Evolutionary conservation across 92 coral and sea anemone genomes (phyloP).

Genomic region (Desmophyllum pertusum): DNA sequence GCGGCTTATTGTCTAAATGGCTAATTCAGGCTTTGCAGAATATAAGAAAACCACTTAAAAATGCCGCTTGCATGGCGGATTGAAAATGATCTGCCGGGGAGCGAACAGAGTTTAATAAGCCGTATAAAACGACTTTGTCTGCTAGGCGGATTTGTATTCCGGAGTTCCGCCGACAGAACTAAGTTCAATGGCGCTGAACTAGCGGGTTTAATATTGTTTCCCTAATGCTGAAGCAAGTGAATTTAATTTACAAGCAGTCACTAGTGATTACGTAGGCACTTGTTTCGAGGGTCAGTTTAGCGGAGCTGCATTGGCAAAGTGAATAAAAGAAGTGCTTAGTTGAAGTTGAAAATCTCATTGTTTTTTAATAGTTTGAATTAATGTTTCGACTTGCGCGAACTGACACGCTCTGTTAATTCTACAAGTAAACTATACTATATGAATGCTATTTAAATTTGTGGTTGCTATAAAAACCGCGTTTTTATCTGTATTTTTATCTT

Average conservation of each 20-base stretch:
- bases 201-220: background rate
- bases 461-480: conserved; percentile 22
- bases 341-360: conserved; percentile 17
- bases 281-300: conserved; percentile 4
- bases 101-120: background rate
- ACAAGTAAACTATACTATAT: background rate
- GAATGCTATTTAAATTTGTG: conserved; percentile 6
- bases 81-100: background rate
- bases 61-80: background rate
- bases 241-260: background rate
- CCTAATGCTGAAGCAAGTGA: background rate
- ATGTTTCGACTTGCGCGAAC: background rate
- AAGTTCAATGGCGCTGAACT: background rate
- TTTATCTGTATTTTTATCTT: background rate
- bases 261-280: background rate
- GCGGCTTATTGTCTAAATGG: conserved; percentile 6
- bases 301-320: conserved; percentile 10
- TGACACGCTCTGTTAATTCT: conserved; percentile 6
- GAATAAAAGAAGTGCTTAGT: background rate
- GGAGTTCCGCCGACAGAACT: too few species aligned
- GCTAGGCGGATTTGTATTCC: too few species aligned
- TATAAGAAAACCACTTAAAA: background rate
- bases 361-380: conserved; percentile 27
- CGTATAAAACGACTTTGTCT: background rate
- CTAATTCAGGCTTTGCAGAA: background rate